Percentiles rank a stretch among this genome's conserved stretches.
Evolutionary conservation across 2,888 invertebrate species (phyloP).

Genomic region (Heliconius hortense): DNA sequence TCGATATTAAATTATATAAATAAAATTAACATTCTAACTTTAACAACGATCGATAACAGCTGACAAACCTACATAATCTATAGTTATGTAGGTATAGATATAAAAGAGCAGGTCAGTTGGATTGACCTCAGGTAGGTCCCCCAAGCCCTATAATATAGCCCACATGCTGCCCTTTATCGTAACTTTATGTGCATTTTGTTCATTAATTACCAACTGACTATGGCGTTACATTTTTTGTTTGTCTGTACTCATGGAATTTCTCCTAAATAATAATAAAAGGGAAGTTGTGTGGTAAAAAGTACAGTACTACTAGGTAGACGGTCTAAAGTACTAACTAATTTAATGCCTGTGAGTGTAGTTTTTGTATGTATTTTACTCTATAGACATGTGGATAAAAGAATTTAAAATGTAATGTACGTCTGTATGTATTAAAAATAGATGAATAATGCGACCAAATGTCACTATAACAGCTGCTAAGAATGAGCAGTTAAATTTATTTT

Average conservation of each 20-base stretch:
- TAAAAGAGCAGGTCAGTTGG: constrained; percentile 72
- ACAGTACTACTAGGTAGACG: no score
- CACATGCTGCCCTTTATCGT: constrained; percentile 41
- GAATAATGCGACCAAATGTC: neutral
- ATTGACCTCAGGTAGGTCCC: constrained; percentile 54
- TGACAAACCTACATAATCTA: constrained; percentile 11
- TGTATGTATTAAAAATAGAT: neutral
- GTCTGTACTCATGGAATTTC: constrained; percentile 12
- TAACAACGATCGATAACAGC: constrained; percentile 27
- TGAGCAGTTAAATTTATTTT: neutral
- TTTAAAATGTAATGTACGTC: neutral
- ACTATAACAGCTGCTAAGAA: neutral
- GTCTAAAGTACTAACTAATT: no score
- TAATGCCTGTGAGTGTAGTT: no score
- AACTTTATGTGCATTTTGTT: constrained; percentile 34
- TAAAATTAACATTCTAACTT: neutral
- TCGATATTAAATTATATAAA: neutral
- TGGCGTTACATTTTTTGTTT: constrained; percentile 14
- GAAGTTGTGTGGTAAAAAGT: neutral
- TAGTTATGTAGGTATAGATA: constrained; percentile 22
- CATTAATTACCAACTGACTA: constrained; percentile 22
- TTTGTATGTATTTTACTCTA: neutral
- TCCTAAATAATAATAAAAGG: neutral
- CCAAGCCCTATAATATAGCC: constrained; percentile 46
- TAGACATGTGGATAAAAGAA: neutral